Base-by-base conservation (phyloP, 2,113 vertebrate species). In the Erythrolamprus reginae region DNA sequence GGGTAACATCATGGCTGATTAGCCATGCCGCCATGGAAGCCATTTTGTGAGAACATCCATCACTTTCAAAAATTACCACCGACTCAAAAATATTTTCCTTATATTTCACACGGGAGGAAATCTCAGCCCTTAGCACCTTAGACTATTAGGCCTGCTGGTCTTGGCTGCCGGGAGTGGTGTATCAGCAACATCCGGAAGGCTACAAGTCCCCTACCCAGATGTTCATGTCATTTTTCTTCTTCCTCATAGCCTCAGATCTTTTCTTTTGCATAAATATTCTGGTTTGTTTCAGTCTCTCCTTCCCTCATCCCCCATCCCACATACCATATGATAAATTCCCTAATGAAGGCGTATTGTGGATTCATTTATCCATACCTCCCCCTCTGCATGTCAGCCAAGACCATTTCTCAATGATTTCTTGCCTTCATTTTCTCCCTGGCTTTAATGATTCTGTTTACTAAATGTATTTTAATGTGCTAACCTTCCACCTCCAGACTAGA, bases 381-480 rank as follows among this genome's bases (percentile, higher is more conserved):
- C 52, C 82, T 53, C 47, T 85, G 24, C 3, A 88, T 70, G 90
- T 53, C 92, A 93, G 83, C 87, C 82, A 53, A 91, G 89, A 86
- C 38, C 70, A 0, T 82, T 94, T 88, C 5, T 6, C 58, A 82
- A 45, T 87, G 92, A 94, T 93, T 94, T 94, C 95, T 93, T 89
- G 92, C 92, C 77, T 93, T 89, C 90, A 51, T 93, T 91, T 90
- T 84, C 93, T 90, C 90, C 24, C 91, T 84, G 87, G 52, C 92
- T 28, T 90, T 65, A 90, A 0, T 2, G 88, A 65, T 86, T 91
- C 92, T 91, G 92, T 91, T 93, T 91, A 15, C 94, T 93, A 89
- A 95, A 88, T 94, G 92, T 90, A 82, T 95, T 94, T 93, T 94
- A 94, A 92, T 92, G 94, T 51, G 1, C 65, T 86, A 92, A 92